phyloP scores from a whole-genome alignment of 2,113 vertebrate species.

The Malurus melanocephalus region DNA sequence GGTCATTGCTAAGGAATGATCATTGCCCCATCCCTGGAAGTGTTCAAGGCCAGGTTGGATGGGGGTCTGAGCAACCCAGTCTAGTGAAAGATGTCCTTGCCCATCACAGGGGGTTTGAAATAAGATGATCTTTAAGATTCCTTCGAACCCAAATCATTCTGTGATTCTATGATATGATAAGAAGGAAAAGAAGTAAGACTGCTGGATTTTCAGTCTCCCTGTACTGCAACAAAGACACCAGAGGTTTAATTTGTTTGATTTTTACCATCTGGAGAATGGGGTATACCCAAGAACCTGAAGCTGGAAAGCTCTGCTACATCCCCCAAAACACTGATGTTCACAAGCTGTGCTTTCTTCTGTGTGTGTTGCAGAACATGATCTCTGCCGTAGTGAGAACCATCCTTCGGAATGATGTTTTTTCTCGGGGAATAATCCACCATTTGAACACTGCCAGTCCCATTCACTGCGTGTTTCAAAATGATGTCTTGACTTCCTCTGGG shows the following conservation, averaged over 20 bases:
- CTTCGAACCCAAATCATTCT: background rate
- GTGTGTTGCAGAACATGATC: conserved; percentile 77
- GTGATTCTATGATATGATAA: background rate
- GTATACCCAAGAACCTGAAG: background rate
- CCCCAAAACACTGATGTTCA: background rate
- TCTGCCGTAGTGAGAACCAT: conserved; percentile 68
- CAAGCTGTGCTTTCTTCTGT: background rate
- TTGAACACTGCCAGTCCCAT: conserved; percentile 67
- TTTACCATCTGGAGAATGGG: background rate
- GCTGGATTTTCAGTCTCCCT: background rate
- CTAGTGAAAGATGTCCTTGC: background rate
- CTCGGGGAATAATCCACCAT: conserved; percentile 43
- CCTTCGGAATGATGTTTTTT: conserved; percentile 65
- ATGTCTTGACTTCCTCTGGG: conserved; percentile 77
- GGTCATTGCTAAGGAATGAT: background rate
- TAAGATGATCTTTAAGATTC: background rate
- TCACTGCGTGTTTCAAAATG: conserved; percentile 78
- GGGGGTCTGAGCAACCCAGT: background rate
- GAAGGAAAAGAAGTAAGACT: background rate
- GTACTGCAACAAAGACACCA: background rate
- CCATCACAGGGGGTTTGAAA: background rate
- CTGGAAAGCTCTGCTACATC: background rate
- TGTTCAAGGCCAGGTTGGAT: too few species aligned
- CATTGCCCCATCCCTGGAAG: background rate
- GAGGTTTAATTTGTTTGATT: background rate